A percentile compares a stretch with the other conserved stretches of the same genome.
These are phyloP conservation scores for Paramormyrops hopkinsi DNA, from an alignment of 2,797 vertebrate genomes.

Conservation along the genomic window DNA sequence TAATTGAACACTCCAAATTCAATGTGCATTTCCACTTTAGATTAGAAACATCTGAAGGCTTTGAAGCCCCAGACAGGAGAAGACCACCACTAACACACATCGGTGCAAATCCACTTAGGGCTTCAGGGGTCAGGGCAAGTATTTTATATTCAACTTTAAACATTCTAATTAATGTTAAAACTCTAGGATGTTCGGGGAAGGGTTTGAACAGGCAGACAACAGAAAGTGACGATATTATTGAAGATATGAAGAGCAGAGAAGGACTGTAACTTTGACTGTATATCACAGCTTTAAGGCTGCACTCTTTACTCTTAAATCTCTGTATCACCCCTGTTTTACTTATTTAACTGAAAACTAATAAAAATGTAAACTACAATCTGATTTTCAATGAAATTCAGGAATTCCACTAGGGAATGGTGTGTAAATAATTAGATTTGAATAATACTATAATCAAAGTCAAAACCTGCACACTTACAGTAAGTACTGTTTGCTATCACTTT, in stretches of 20 bases:
- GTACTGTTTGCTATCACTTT: neutral
- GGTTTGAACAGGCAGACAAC: neutral
- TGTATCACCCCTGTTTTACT: neutral
- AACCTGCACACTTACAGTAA: neutral
- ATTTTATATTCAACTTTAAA: neutral
- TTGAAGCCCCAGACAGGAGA: neutral
- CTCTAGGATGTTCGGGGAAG: neutral
- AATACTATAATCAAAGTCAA: neutral
- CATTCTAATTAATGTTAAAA: neutral
- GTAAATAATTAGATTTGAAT: neutral
- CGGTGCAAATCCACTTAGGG: neutral
- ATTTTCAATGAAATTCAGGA: neutral
- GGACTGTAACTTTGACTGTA: neutral
- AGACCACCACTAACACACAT: neutral
- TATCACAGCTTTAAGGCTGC: neutral
- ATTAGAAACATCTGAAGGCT: neutral
- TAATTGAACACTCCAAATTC: conserved; percentile 1
- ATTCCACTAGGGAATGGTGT: neutral
- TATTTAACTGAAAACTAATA: neutral
- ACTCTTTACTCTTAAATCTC: neutral
- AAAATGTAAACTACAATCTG: neutral
- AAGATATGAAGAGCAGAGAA: neutral
- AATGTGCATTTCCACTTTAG: neutral
- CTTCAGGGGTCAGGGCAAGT: neutral
- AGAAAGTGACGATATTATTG: neutral